Evolutionary conservation across 2,797 vertebrate genomes (phyloP).

Genomic region (Sebastes flavidus): DNA sequence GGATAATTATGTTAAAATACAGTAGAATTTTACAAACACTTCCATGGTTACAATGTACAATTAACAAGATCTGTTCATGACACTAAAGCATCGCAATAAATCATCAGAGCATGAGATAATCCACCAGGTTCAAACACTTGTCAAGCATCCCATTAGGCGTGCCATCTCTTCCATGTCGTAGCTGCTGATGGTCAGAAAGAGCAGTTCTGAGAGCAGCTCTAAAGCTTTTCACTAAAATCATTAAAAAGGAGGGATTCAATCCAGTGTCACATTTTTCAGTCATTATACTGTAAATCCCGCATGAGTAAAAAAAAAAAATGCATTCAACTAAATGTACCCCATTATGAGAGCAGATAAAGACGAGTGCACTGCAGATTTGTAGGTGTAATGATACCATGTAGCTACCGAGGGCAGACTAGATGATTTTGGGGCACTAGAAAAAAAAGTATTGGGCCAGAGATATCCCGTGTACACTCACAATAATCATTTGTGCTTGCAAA

Average conservation of each 20-base stretch:
- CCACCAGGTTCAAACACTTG: neutral
- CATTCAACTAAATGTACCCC: neutral
- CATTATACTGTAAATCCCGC: neutral
- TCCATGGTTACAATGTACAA: constrained; percentile 25
- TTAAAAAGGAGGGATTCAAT: neutral
- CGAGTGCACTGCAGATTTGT: neutral
- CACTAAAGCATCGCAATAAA: constrained; percentile 1
- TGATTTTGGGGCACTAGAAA: neutral
- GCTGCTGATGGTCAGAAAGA: neutral
- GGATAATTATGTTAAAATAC: constrained; percentile 41
- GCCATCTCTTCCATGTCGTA: fast-evolving
- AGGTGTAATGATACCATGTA: neutral
- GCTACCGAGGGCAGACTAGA: neutral
- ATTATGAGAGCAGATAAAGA: neutral
- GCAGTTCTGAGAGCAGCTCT: neutral
- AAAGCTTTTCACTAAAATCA: neutral
- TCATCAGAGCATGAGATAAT: neutral
- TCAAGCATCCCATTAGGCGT: neutral
- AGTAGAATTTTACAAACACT: constrained; percentile 48
- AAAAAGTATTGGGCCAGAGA: neutral
- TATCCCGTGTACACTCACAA: neutral
- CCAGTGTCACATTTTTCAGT: constrained; percentile 25
- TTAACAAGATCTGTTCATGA: constrained; percentile 26
- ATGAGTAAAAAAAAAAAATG: neutral
- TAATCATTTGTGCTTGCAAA: neutral